Evolutionary conservation across 23 tunicate species (phyloP), one percentile per base, ranked within the genome.

Genomic region (Diplosoma virens): DNA sequence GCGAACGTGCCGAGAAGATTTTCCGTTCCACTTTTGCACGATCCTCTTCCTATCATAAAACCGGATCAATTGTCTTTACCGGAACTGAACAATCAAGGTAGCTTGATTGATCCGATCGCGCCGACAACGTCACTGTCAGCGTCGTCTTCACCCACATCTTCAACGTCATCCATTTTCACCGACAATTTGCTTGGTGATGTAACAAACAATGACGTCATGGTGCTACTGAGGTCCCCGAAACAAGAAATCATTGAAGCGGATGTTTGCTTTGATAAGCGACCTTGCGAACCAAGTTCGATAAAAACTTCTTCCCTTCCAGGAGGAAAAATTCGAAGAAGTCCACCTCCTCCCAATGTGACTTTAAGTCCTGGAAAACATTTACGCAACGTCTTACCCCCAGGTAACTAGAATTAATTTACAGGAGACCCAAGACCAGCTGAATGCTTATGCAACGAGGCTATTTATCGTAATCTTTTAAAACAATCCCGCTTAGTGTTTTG

Each of bases 311-410:
- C 67, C 26, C 60, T 79, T 30, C 29, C 65, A 20, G 77, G 86
- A 30, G 84, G 88, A 7, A 71, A 77, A 1, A 82, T 90, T 11
- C 45, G 97, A 30, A 66, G 97, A 64, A 92, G 97, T 48, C 97
- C 97, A 17, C 97, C 97, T 26, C 97, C 97, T 16, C 97, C 97
- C 0, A 92, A 92, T 61, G 80, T 92, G n/a, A 92, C 97, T 30
- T 70, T 92, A 32, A 92, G 76, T 58, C 97, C 92, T 28, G 87
- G 85, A 35, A 85, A 85, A 30, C 92, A 92, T 61, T 85, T 71
- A 76, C 73, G 87, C 35, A 85, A 67, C 71, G 2, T 83, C 17
- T 24, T 92, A 54, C 93, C 97, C 18, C 72, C 59, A 85, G 97
- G 97, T 79, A 58, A 46, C 64, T 61, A 7, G n/a, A n/a, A n/a